Percentiles rank a stretch among this genome's conserved stretches.
Evolutionary conservation across 2,888 invertebrate genomes (phyloP).

Genomic region (Drosophila sordidula): DNA sequence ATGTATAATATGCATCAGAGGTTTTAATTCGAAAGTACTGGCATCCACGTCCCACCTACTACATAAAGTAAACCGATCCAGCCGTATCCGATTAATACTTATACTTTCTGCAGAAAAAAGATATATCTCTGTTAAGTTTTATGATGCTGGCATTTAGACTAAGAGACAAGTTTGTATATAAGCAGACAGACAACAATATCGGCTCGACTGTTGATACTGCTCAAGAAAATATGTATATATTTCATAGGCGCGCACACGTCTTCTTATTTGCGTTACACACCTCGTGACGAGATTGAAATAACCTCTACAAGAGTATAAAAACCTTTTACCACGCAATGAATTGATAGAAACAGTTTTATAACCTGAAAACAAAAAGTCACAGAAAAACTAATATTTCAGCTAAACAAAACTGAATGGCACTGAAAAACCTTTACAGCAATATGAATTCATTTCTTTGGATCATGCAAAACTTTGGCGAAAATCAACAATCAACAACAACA

Average conservation of each 20-base stretch:
- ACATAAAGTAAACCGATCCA: too few species aligned
- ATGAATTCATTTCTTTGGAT: constrained; percentile 44
- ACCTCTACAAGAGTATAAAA: not conserved
- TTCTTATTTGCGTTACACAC: not conserved
- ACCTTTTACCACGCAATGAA: not conserved
- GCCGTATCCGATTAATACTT: too few species aligned
- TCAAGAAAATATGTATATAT: not conserved
- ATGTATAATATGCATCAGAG: too few species aligned
- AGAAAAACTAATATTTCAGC: constrained; percentile 22
- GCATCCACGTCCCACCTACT: too few species aligned
- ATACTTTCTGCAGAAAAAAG: too few species aligned
- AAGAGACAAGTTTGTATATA: too few species aligned
- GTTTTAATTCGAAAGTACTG: too few species aligned
- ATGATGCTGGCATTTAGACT: too few species aligned
- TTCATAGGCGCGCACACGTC: too few species aligned
- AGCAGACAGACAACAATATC: not conserved
- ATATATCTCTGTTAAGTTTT: too few species aligned
- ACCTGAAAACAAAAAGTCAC: constrained; percentile 10
- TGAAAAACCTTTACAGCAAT: constrained; percentile 25
- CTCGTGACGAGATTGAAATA: not conserved
- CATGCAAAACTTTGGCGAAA: constrained; percentile 43
- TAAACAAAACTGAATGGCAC: constrained; percentile 2
- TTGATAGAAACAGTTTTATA: constrained; percentile 1
- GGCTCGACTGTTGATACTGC: not conserved
- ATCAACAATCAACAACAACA: constrained; percentile 43